Conservation (phyloP, 2,888 invertebrate species). For the Fabriciana adippe region DNA sequence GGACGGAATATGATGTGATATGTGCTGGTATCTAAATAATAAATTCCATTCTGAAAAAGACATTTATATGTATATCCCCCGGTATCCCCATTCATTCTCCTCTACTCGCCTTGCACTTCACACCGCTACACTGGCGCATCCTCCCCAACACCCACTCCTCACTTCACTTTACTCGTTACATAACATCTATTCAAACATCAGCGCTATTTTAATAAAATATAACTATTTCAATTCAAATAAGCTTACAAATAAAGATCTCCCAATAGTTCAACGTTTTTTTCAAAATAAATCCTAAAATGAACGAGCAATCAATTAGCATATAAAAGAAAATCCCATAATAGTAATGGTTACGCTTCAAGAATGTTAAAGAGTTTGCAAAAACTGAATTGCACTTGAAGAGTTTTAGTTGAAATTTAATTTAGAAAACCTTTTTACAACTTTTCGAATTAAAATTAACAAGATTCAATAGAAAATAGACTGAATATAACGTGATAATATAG, state of each 20-base stretch:
- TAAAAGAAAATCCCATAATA: constrained; percentile 39
- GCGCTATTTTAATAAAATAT: neutral
- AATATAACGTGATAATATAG: too few species aligned
- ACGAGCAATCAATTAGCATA: constrained; percentile 36
- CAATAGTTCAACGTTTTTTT: constrained; percentile 26
- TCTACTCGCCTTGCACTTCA: too few species aligned
- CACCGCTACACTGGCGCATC: too few species aligned
- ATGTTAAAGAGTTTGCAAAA: constrained; percentile 26
- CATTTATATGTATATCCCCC: too few species aligned
- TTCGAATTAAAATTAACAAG: neutral
- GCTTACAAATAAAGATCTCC: constrained; percentile 12
- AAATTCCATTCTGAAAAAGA: too few species aligned
- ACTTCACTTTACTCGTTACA: too few species aligned
- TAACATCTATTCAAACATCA: too few species aligned
- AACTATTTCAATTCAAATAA: neutral
- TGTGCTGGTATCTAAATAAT: too few species aligned
- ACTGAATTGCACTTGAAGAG: constrained; percentile 4
- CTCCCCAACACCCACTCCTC: too few species aligned
- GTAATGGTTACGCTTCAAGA: constrained; percentile 31
- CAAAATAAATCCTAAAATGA: constrained; percentile 26
- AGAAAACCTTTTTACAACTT: constrained; percentile 6
- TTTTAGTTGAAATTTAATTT: constrained; percentile 16
- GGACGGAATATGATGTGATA: too few species aligned
- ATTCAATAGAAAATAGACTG: neutral
- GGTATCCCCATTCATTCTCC: too few species aligned